Base-by-base conservation (phyloP, 2,888 invertebrate genomes). In the Archaeoteleia sp. region DNA sequence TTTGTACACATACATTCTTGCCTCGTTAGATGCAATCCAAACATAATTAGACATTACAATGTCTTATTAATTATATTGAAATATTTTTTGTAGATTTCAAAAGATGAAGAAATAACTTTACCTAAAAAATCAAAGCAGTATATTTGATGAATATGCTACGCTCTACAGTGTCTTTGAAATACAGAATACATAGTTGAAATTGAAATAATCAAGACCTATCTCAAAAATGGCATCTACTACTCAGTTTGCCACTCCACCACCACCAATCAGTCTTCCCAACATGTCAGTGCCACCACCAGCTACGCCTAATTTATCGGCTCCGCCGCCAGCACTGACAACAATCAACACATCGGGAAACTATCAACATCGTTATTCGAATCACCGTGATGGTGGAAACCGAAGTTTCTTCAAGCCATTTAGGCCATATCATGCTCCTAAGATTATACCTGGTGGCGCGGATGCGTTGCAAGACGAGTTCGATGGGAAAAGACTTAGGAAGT, bases 401-500 rank as follows among this genome's bases (percentile, higher is more conserved):
- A 84, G 85, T 5, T 87, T 86, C 70, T 87, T 87, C 63, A 87
- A 87, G 70, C 87, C 87, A 1, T 87, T 87, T 43, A 80, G 87
- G 53, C 85, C 87, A 0, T 87, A 86, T 70, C 86, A 86, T 13
- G 81, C 84, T 0, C 85, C 85, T 0, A 85, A 85, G 76, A 82
- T 76, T 60, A 83, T 79, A 8, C 78, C 82, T 23, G 83, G 82
- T 4, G 82, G 82, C 23, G 84, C 82, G 45, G 85, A 86, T 46
- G 79, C 77, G 1, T 72, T 83, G 25, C 90, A 93, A 80, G 93
- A 93, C 80, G 96, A 96, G 86, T 97, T 96, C 84, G 97, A 98
- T 89, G 98, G 97, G 62, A 97, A 98, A 87, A 90, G 97, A 72
- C 89, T 97, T 78, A 88, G 98, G 79, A 98, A 98, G 88, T 96